A percentile compares a stretch with the other conserved stretches of the same genome.
phyloP scores from a whole-genome alignment of 1,140 invertebrate species.

The Saccostrea echinata region DNA sequence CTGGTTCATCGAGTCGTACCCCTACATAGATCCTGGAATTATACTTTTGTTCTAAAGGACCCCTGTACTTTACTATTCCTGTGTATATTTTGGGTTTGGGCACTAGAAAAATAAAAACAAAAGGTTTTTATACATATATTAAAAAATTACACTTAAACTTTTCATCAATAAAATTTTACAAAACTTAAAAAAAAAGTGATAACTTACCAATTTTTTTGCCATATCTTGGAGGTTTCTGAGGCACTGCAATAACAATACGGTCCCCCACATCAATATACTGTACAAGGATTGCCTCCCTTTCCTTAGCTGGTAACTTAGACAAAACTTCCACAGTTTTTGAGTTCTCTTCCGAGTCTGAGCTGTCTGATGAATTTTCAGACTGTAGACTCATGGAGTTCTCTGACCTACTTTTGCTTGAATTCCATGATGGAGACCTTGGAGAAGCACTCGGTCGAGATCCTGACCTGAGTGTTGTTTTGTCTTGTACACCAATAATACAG shows the following conservation, averaged over 20 bases:
- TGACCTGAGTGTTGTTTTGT: slow-evolving; percentile 9
- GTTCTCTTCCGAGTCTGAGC: slow-evolving; percentile 55
- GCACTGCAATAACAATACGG: slow-evolving; percentile 63
- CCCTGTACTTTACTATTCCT: slow-evolving; percentile 73
- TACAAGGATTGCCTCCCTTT: slow-evolving; percentile 67
- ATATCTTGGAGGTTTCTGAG: slow-evolving; percentile 72
- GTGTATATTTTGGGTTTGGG: slow-evolving; percentile 69
- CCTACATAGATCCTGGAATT: slow-evolving; percentile 67
- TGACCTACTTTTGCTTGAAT: slow-evolving; percentile 20
- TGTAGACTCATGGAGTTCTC: slow-evolving; percentile 50
- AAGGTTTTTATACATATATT: not conserved
- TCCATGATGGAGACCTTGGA: slow-evolving; percentile 18
- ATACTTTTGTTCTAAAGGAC: slow-evolving; percentile 65
- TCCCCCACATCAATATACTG: slow-evolving; percentile 66
- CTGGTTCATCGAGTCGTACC: slow-evolving; percentile 68
- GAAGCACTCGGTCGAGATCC: slow-evolving; percentile 41
- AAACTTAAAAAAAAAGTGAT: not conserved
- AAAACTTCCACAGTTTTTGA: slow-evolving; percentile 47
- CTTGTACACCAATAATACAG: slow-evolving; percentile 56
- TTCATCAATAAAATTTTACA: not conserved
- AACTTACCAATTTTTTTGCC: slow-evolving; percentile 71
- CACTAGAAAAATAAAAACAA: slow-evolving; percentile 53
- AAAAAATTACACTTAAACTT: not conserved
- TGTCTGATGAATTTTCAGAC: slow-evolving; percentile 40
- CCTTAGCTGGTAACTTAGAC: slow-evolving; percentile 60